These are phyloP conservation scores for Oxyura jamaicensis DNA, from an alignment of 2,113 vertebrate genomes.

Conservation along the genomic window DNA sequence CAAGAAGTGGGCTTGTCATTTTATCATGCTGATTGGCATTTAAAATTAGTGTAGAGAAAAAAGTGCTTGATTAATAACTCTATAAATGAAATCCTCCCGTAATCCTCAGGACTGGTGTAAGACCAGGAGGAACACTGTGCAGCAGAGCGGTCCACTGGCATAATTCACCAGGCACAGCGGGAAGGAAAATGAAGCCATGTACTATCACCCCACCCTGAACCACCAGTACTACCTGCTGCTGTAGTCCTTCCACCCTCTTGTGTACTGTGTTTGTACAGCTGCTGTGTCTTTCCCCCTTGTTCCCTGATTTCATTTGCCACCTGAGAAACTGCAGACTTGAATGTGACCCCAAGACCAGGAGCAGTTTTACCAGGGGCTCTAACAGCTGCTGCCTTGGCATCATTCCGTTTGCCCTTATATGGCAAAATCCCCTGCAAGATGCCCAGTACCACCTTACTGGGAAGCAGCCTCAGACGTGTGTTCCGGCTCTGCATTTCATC, in stretches of 20 bases:
- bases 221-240: neutral
- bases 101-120: neutral
- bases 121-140: neutral
- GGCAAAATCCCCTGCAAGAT: neutral
- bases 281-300: neutral
- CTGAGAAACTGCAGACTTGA: neutral
- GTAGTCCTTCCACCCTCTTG: neutral
- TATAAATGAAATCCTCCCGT: neutral
- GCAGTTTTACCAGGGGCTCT: neutral
- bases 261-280: accelerated
- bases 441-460: neutral
- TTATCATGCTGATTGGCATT: neutral
- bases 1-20: neutral
- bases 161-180: neutral
- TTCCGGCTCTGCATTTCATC: neutral
- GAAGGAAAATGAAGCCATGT: neutral
- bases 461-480: neutral
- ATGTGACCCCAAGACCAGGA: neutral
- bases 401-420: accelerated
- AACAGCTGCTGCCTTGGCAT: neutral
- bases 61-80: neutral
- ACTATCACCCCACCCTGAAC: neutral
- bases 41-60: neutral
- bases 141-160: neutral
- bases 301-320: neutral